A percentile compares a stretch with the other conserved stretches of the same genome.
These are phyloP conservation scores for Bradypodion ventrale DNA, from an alignment of 2,797 vertebrate species.

Conservation along the genomic window DNA sequence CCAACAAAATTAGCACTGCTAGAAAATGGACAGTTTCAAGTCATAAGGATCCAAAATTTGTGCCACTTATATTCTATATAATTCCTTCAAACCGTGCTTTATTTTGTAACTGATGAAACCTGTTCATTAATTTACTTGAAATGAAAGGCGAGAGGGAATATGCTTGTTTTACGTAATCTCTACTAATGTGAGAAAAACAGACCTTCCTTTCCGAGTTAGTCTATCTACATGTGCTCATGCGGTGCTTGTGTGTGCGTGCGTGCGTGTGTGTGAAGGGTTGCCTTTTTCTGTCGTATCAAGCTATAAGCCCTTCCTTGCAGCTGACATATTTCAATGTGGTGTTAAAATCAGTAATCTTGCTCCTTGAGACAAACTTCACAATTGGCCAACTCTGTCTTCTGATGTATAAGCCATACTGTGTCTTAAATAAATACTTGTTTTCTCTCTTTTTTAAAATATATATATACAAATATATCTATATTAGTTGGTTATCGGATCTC, in stretches of 20 bases:
- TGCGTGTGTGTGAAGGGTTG: conserved; percentile 36
- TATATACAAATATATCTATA: not conserved
- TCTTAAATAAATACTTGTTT: conserved; percentile 77
- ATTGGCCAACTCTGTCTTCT: conserved; percentile 75
- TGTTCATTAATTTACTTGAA: conserved; percentile 72
- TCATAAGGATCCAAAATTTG: conserved; percentile 35
- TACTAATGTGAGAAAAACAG: conserved; percentile 29
- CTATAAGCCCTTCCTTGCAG: conserved; percentile 65
- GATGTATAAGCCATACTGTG: conserved; percentile 77
- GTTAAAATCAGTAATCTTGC: conserved; percentile 71
- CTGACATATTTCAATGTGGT: conserved; percentile 72
- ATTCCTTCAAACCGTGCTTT: conserved; percentile 24
- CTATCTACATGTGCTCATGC: not conserved
- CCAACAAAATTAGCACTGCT: conserved; percentile 47
- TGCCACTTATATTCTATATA: conserved; percentile 40
- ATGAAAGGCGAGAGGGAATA: conserved; percentile 47
- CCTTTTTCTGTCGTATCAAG: conserved; percentile 69
- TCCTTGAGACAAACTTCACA: conserved; percentile 72
- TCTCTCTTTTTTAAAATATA: conserved; percentile 69
- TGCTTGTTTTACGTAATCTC: conserved; percentile 41
- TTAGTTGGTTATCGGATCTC: conserved; percentile 68
- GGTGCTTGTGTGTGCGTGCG: accelerated
- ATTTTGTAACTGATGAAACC: conserved; percentile 67
- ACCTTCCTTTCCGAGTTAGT: conserved; percentile 46
- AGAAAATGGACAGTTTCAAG: conserved; percentile 30